Evolutionary conservation across 2,888 invertebrate species (phyloP).

Genomic region (Cheiracanthium punctorium): DNA sequence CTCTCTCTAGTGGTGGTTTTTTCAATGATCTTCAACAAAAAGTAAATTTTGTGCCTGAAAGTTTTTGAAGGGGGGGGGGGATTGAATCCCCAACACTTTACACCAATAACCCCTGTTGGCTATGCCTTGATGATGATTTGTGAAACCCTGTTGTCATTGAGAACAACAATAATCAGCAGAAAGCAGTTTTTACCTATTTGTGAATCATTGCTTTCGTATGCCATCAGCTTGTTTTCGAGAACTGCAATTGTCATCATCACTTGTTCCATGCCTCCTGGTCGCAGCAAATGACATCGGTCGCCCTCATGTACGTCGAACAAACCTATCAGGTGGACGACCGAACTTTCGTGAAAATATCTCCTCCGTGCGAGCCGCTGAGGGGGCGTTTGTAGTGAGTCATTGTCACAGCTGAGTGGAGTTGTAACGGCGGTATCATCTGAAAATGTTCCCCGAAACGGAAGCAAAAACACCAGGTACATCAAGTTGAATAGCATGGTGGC

Average conservation of each 20-base stretch:
- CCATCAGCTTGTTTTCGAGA: slow-evolving; percentile 30
- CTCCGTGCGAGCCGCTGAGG: slow-evolving; percentile 28
- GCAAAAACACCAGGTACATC: not conserved
- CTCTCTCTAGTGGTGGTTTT: no score
- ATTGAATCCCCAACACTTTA: no score
- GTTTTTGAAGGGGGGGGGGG: no score
- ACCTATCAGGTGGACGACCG: slow-evolving; percentile 24
- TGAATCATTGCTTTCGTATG: not conserved
- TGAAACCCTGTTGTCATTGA: no score
- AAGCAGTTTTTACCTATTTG: not conserved
- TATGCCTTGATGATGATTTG: no score
- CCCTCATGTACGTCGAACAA: slow-evolving; percentile 61
- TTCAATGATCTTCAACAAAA: no score
- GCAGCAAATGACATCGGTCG: slow-evolving; percentile 29
- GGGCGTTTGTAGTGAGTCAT: not conserved
- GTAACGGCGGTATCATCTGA: not conserved
- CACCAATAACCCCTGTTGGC: no score
- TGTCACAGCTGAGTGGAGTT: not conserved
- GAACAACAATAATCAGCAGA: no score
- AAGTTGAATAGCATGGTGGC: not conserved
- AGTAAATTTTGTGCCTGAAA: no score
- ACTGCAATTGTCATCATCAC: slow-evolving; percentile 43
- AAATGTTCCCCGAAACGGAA: not conserved
- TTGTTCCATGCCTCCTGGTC: slow-evolving; percentile 54
- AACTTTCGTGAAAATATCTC: not conserved